Conservation (phyloP, 2,888 invertebrate genomes). For the Galerucella nymphaeae region DNA sequence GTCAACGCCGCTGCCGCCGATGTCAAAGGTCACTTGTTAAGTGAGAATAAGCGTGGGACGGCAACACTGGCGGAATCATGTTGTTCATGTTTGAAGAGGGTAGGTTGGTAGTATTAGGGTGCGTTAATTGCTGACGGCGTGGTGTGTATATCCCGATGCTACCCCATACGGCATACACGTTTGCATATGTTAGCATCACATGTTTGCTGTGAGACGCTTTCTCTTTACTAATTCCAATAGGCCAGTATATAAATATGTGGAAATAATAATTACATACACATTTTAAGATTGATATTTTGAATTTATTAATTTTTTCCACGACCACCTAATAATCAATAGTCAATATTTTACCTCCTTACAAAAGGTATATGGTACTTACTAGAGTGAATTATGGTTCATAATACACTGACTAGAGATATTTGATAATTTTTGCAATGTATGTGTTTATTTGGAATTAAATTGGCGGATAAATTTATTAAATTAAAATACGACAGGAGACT, state of each 20-base stretch:
- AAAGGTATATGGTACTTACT: too few species aligned
- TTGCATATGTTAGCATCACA: slow-evolving; percentile 57
- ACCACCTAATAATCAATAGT: too few species aligned
- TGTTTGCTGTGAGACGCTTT: slow-evolving; percentile 51
- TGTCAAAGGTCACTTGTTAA: slow-evolving; percentile 40
- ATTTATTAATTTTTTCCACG: too few species aligned
- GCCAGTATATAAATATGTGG: slow-evolving; percentile 9
- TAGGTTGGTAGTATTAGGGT: slow-evolving; percentile 55
- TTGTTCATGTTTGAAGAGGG: slow-evolving; percentile 53
- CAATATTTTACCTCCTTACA: too few species aligned
- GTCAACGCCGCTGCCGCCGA: neutral
- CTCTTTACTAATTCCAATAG: slow-evolving; percentile 25
- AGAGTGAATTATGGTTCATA: too few species aligned
- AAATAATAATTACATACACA: neutral
- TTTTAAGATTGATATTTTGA: neutral
- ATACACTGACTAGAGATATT: too few species aligned
- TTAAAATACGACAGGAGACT: too few species aligned
- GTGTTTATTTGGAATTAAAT: too few species aligned
- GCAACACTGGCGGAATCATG: slow-evolving; percentile 33
- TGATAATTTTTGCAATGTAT: too few species aligned
- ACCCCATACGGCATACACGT: slow-evolving; percentile 52
- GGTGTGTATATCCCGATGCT: slow-evolving; percentile 47
- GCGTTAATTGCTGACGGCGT: slow-evolving; percentile 60
- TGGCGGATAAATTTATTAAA: too few species aligned
- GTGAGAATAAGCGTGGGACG: slow-evolving; percentile 49